phyloP scores from a whole-genome alignment of 2,797 vertebrate species.

The Sebastes dallii region DNA sequence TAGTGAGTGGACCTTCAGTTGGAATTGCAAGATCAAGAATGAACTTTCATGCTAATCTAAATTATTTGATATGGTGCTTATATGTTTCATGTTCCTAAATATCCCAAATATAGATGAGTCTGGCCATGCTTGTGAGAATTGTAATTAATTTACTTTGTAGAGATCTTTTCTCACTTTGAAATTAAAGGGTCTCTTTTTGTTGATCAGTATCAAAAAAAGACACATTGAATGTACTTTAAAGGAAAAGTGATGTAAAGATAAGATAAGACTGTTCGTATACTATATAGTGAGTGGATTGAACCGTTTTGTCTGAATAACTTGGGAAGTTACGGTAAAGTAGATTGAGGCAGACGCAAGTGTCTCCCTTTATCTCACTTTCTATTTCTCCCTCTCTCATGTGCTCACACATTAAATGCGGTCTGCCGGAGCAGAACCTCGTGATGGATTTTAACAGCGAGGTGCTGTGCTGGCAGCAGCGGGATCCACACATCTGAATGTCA shows the following conservation, averaged over 20 bases:
- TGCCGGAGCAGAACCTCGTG: slow-evolving; percentile 42
- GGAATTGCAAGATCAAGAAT: too few relatives aligned
- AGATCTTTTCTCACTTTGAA: not conserved
- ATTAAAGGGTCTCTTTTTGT: not conserved
- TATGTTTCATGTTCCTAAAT: not conserved
- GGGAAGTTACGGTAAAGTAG: not conserved
- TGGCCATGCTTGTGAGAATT: not conserved
- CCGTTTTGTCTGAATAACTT: not conserved
- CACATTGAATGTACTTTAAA: not conserved
- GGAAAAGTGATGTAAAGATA: not conserved
- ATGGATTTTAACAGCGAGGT: slow-evolving; percentile 56
- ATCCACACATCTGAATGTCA: slow-evolving; percentile 46
- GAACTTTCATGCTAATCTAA: not conserved
- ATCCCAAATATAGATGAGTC: too few relatives aligned
- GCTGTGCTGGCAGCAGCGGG: slow-evolving; percentile 37
- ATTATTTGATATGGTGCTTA: not conserved
- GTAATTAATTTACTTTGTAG: not conserved
- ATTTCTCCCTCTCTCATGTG: slow-evolving; percentile 3
- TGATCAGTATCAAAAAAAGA: not conserved
- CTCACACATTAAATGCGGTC: slow-evolving; percentile 46
- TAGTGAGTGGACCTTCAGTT: too few relatives aligned
- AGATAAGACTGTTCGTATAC: not conserved
- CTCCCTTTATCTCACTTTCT: slow-evolving; percentile 12
- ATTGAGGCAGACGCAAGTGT: not conserved
- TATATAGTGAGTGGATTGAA: not conserved